Conservation (phyloP, 2,113 vertebrate species). For the Synchiropus splendidus region DNA sequence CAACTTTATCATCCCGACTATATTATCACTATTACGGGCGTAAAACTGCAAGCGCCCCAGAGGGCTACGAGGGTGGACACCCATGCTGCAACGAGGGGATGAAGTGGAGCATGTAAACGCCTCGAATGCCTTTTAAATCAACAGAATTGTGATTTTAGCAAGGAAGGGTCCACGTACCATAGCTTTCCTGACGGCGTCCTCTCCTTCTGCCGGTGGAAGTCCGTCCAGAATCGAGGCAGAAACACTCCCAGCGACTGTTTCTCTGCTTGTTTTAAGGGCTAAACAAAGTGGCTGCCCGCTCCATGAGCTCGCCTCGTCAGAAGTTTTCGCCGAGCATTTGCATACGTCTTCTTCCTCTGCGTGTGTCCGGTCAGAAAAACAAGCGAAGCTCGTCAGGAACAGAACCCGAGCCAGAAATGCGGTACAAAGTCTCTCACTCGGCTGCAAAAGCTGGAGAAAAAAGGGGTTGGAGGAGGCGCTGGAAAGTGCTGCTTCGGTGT, state of each 20-base stretch:
- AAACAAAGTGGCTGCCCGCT: slow-evolving; percentile 15
- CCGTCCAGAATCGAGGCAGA: slow-evolving; percentile 33
- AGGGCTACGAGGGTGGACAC: neutral
- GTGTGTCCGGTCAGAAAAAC: slow-evolving; percentile 2
- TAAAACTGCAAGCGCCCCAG: slow-evolving; percentile 14
- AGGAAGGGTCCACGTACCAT: slow-evolving; percentile 60
- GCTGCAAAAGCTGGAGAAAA: slow-evolving; percentile 25
- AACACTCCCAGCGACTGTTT: slow-evolving; percentile 41
- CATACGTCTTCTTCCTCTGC: neutral
- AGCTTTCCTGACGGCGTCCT: slow-evolving; percentile 49
- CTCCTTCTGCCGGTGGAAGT: slow-evolving; percentile 54
- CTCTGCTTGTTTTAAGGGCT: slow-evolving; percentile 7
- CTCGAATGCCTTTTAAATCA: slow-evolving; percentile 14
- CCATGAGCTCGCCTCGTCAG: slow-evolving; percentile 29
- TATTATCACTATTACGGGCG: slow-evolving; percentile 15
- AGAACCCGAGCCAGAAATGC: slow-evolving; percentile 20
- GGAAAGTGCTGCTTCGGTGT: slow-evolving; percentile 46
- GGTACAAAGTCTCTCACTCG: slow-evolving; percentile 37
- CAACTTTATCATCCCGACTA: no score
- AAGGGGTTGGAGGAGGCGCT: slow-evolving; percentile 36
- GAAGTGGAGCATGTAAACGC: slow-evolving; percentile 1
- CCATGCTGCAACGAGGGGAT: slow-evolving; percentile 5
- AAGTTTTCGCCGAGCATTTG: slow-evolving; percentile 51
- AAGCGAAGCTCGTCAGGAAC: slow-evolving; percentile 23
- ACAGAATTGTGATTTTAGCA: slow-evolving; percentile 10